Percentiles rank a stretch among this genome's conserved stretches.
Evolutionary conservation across 2,888 invertebrate genomes (phyloP).

Genomic region (Eustalomyia histrio): DNA sequence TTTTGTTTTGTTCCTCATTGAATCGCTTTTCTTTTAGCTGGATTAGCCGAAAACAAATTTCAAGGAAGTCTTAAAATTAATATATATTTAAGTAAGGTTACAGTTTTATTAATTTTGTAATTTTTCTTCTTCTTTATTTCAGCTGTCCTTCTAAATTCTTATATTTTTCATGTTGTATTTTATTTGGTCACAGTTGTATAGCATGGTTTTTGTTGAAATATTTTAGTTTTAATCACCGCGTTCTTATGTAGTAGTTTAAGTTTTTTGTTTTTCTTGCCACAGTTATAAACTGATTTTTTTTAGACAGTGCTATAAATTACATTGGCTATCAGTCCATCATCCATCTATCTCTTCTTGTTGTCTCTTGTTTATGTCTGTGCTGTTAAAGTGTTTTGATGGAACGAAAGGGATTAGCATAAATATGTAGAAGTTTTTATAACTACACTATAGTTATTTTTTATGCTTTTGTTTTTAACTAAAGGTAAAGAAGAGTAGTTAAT

Average conservation of each 20-base stretch:
- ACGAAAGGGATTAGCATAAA: slow-evolving; percentile 60
- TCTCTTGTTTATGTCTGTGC: not conserved
- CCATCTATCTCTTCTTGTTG: slow-evolving; percentile 44
- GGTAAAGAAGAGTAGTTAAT: slow-evolving; percentile 46
- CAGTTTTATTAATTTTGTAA: slow-evolving; percentile 19
- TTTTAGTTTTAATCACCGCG: slow-evolving; percentile 56
- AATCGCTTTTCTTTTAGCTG: slow-evolving; percentile 4
- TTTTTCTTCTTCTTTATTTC: not conserved
- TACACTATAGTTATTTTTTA: not conserved
- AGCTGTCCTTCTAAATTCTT: slow-evolving; percentile 11
- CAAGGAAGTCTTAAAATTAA: slow-evolving; percentile 29
- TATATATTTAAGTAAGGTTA: slow-evolving; percentile 24
- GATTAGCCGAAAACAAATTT: slow-evolving; percentile 8
- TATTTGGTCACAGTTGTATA: slow-evolving; percentile 17
- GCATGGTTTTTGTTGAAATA: slow-evolving; percentile 18
- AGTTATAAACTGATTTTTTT: slow-evolving; percentile 26
- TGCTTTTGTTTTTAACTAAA: slow-evolving; percentile 35
- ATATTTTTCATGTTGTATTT: not conserved
- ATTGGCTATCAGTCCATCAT: slow-evolving; percentile 51
- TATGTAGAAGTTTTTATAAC: slow-evolving; percentile 11
- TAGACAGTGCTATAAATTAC: slow-evolving; percentile 49
- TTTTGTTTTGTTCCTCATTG: not conserved
- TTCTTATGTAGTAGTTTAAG: slow-evolving; percentile 27
- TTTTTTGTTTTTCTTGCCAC: slow-evolving; percentile 10
- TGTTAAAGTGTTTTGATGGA: slow-evolving; percentile 55